Conservation (phyloP, 2,797 vertebrate species). For the Karalla daura region DNA sequence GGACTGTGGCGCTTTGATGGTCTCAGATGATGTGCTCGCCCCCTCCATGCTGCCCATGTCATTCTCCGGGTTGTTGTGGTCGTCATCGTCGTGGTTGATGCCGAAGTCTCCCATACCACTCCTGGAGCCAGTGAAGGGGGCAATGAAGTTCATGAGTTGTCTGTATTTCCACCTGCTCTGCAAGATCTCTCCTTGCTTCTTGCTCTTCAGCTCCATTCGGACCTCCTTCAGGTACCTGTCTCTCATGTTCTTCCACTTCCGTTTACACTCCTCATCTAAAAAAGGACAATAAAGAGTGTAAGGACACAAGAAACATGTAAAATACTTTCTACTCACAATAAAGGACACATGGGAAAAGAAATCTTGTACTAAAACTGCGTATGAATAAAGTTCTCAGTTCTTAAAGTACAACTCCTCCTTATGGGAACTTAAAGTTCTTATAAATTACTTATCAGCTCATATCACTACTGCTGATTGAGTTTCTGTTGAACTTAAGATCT, state of each 20-base stretch:
- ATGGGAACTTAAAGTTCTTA: too few species aligned
- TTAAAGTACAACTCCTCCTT: too few species aligned
- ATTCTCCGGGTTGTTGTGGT: slow-evolving; percentile 54
- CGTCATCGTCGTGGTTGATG: slow-evolving; percentile 48
- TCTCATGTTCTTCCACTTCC: slow-evolving; percentile 83
- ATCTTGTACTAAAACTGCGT: too few species aligned
- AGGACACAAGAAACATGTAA: slow-evolving; percentile 4
- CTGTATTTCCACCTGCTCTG: slow-evolving; percentile 79
- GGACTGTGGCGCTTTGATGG: slow-evolving; percentile 38
- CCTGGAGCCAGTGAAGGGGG: slow-evolving; percentile 74
- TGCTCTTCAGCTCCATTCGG: slow-evolving; percentile 74
- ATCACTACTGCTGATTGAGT: too few species aligned
- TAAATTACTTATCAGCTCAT: too few species aligned
- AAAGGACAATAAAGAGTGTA: slow-evolving; percentile 29
- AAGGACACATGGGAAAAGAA: not conserved
- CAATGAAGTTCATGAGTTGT: slow-evolving; percentile 77
- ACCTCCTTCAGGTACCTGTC: slow-evolving; percentile 82
- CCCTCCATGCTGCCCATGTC: slow-evolving; percentile 49
- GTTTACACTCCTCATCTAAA: slow-evolving; percentile 80
- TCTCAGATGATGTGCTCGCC: slow-evolving; percentile 39
- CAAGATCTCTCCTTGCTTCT: slow-evolving; percentile 68
- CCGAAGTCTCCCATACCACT: slow-evolving; percentile 53
- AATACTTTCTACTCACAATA: not conserved
- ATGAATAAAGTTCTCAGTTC: too few species aligned
- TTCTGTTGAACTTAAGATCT: too few species aligned